Percentiles rank a stretch among this genome's conserved stretches.
Conservation (phyloP, 2,797 vertebrate species). For the Pampus argenteus region DNA sequence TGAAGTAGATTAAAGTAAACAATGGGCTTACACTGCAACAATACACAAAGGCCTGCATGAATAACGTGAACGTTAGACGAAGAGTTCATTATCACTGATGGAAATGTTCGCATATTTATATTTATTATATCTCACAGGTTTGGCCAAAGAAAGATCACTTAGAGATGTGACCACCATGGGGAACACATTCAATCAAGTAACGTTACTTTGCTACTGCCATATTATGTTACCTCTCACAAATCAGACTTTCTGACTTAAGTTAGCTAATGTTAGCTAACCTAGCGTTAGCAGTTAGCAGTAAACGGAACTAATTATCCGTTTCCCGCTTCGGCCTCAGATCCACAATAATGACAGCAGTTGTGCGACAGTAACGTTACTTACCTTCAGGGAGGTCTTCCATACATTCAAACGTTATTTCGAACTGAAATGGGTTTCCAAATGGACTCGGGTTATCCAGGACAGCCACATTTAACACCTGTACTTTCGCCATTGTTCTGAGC, state of each 20-base stretch:
- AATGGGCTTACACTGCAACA: neutral
- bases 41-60: neutral
- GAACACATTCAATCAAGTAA: neutral
- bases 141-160: neutral
- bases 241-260: too few species aligned
- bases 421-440: conserved; percentile 94
- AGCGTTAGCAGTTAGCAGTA: conserved; percentile 35
- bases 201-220: neutral
- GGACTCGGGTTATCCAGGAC: conserved; percentile 90
- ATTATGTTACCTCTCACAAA: neutral
- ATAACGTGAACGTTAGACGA: neutral
- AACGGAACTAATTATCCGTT: neutral
- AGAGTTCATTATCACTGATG: too few species aligned
- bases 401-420: conserved; percentile 95
- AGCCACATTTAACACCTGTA: conserved; percentile 90
- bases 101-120: neutral
- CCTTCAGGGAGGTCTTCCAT: conserved; percentile 93
- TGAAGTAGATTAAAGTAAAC: neutral
- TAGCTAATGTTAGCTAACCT: too few species aligned
- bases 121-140: neutral
- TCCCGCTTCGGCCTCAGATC: conserved; percentile 65
- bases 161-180: neutral
- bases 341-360: conserved; percentile 78
- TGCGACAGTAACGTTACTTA: conserved; percentile 68
- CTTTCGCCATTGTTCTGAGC: conserved; percentile 89